Base-by-base conservation (phyloP, 92 coral and sea anemone genomes). In the Porites lobata region DNA sequence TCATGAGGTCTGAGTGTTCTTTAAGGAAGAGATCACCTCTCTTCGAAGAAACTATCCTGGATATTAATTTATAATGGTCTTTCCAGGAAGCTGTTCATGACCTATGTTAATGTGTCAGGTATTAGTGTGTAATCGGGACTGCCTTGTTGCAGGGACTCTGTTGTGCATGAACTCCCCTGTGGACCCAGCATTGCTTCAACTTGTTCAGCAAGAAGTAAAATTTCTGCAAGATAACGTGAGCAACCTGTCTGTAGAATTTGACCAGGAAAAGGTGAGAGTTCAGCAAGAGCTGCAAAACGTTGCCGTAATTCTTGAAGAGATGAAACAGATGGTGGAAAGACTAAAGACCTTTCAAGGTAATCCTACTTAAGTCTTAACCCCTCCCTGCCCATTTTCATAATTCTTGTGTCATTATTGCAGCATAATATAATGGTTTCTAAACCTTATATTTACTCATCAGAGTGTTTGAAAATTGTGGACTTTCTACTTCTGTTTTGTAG, bases 141-240 rank as follows among this genome's bases (percentile, higher is more conserved):
- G 18, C 70, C 3, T 18, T 65, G 9, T 2, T 56, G 51, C 64
- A 76, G 80, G 80, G 58, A 76, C 65, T 56, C 53, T 1, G 17
- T 66, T 57, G 8, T 76, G 80, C 51, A 57, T 76, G 66, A 76
- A 57, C 19, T 76, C 80, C 2, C 51, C 80, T 1, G 22, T 76
- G 18, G 80, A 57, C 66, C 66, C 80, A 22, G 67, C 21, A 8
- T 20, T 76, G 50, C 38, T 79, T 1, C 73, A 64, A 50, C 62
- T 64, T 15, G 73, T 79, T 65, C 84, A 79, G 21, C 65, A 79
- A 21, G 61, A 65, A 50, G 8, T 65, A 3, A 47, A 65, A 9
- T 21, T 61, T n/a, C 73, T 79, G 0, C 73, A 65, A 79, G 84
- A 20, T 50, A 7, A 8, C 10, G 72, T 51, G 72, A 9, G 13